Base-by-base conservation (phyloP, 1,140 invertebrate genomes). In the Macrobrachium nipponense region DNA sequence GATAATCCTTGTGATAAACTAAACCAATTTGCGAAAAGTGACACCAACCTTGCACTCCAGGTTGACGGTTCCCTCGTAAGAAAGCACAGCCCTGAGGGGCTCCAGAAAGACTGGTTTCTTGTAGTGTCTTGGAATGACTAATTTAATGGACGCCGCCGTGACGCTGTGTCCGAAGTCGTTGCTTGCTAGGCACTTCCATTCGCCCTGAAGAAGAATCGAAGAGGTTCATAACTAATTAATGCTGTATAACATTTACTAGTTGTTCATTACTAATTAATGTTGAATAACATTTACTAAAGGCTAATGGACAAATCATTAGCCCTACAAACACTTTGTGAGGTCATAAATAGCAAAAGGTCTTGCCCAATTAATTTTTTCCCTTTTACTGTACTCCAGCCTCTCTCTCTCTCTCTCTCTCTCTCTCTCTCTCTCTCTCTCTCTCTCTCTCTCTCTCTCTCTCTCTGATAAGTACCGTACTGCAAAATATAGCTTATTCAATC, bases 21-120 rank as follows among this genome's bases (percentile, higher is more conserved):
- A 51, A 51, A 12, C 51, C 0, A 51, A 51, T 12, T 2, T 51
- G 12, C 8, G 0, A 51, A 51, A 51, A 12, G 12, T 10, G 12
- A 51, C 8, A 43, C 75, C 88, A 87, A 92, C 92, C 92, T 98
- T 98, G 91, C 96, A 98, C 90, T 98, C 96, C 76, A 98, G 92
- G 92, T 97, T 97, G 0, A 98, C 96, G 58, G 96, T 95, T 6
- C 94, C 96, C 91, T 97, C 96, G 88, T 97, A 95, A 0, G 96
- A 96, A 23, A 98, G 91, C 64, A 97, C 94, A 11, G 96, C 96
- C 87, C 95, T 93, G 14, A 98, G 92, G 89, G 94, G 95, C 91
- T 97, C 96, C 17, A 98, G 92, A 91, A 97, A 98, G 88, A 95
- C 94, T 0, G 96, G 96, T 90, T 96, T 96, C 90, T 96, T 97